Base-by-base conservation (phyloP, 2,888 invertebrate genomes). In the Phengaris alcon region DNA sequence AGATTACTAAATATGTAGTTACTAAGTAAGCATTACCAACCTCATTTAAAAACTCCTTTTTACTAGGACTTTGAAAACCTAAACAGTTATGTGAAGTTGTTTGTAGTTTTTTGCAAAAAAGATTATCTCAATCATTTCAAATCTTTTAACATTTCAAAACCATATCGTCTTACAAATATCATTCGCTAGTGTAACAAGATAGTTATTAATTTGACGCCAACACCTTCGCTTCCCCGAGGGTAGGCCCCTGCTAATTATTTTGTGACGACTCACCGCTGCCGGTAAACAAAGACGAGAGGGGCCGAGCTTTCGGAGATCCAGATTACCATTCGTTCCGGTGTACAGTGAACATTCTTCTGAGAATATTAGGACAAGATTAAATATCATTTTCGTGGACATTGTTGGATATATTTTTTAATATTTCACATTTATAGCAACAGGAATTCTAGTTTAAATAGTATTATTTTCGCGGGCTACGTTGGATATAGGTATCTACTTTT, bases 201-300 rank as follows among this genome's bases (percentile, higher is more conserved):
- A 70, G 54, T 68, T 68, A 75, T 69, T 57, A 75, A 75, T 75
- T 68, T 75, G 70, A 64, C 74, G 69, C 46, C 57, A 75, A 69
- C 70, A 70, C 74, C 74, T 70, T 44, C 44, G 35, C 59, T 54
- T 74, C 77, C 75, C 68, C 75, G 74, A 76, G 78, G 78, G 77
- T 76, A 75, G 74, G 75, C 79, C 79, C 78, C 81, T 82, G 84
- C 86, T 86, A 87, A 87, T 88, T 86, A 86, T 87, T 86, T 83
- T 81, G 82, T 84, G 83, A 84, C 85, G 83, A 84, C 81, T 83
- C 86, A 82, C 83, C 79, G 79, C 82, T 64, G 35, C 64, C 80
- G 82, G 83, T 84, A 85, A 86, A 88, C 87, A 86, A 86, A 84
- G 80, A 81, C 79, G 54, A 74, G 77, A 44, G 75, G 78, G 79